A percentile compares a stretch with the other conserved stretches of the same genome.
These are phyloP conservation scores for Calliscelio sp. DNA, from an alignment of 2,888 invertebrate species.

Conservation along the genomic window DNA sequence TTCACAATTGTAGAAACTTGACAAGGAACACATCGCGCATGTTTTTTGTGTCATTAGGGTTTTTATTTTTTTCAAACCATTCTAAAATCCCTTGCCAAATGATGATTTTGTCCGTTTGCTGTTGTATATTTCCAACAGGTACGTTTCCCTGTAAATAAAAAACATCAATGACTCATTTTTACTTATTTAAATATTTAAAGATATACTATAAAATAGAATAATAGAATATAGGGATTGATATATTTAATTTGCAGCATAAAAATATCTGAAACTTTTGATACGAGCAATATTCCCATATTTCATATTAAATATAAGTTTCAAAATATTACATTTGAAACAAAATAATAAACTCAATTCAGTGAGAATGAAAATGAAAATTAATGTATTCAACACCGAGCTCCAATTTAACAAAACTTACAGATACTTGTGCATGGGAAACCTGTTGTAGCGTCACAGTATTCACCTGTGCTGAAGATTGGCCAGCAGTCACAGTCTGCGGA, in stretches of 20 bases:
- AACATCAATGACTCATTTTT: background rate
- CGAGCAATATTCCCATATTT: no score
- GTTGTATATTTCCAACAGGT: constrained; percentile 81
- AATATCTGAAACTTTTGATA: no score
- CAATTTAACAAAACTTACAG: constrained; percentile 75
- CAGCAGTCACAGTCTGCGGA: constrained; percentile 82
- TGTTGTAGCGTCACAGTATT: constrained; percentile 80
- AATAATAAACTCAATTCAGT: no score
- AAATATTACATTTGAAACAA: no score
- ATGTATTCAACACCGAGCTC: no score
- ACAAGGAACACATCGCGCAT: constrained; percentile 91
- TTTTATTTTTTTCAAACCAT: constrained; percentile 97
- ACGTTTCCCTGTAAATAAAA: constrained; percentile 78
- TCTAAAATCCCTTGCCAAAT: constrained; percentile 95
- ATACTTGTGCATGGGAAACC: constrained; percentile 80
- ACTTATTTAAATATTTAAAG: no score
- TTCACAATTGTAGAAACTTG: constrained; percentile 91
- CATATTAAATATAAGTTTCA: no score
- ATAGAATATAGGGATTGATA: no score
- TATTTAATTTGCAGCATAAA: no score
- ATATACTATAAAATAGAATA: no score
- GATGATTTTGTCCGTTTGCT: constrained; percentile 88
- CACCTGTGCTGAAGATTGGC: constrained; percentile 80
- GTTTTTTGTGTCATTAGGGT: constrained; percentile 91
- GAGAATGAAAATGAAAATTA: no score